phyloP scores from a whole-genome alignment of 2,797 vertebrate genomes.

The Galago senegalensis region DNA sequence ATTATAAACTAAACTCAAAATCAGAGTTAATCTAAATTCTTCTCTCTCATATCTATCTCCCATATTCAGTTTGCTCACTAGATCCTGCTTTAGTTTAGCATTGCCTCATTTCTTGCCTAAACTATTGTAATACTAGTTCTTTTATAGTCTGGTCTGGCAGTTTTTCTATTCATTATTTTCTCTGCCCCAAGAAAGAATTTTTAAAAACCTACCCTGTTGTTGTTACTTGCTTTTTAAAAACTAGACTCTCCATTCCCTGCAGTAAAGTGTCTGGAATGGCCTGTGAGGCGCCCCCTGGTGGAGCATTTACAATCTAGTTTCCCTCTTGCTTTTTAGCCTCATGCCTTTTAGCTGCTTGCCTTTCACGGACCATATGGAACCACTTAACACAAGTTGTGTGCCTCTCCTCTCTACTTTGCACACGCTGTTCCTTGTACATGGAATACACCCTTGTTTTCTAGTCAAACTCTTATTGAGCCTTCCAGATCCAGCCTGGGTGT shows the following conservation, averaged over 20 bases:
- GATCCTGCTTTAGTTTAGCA: neutral
- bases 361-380: neutral
- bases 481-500: neutral
- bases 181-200: neutral
- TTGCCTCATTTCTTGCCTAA: neutral
- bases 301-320: neutral
- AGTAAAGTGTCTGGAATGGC: neutral
- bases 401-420: neutral
- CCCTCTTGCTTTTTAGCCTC: neutral
- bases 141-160: neutral
- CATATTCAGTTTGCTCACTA: neutral
- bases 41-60: neutral
- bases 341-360: neutral
- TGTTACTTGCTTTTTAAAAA: slow-evolving; percentile 6
- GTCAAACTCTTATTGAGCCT: neutral
- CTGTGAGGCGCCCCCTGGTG: neutral
- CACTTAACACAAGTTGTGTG: neutral
- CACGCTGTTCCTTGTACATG: neutral
- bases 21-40: neutral
- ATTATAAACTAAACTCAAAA: neutral
- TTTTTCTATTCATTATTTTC: neutral
- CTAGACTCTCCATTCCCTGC: neutral
- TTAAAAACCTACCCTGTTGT: neutral
- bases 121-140: neutral
- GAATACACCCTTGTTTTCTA: neutral